Evolutionary conservation across 2,888 invertebrate genomes (phyloP), one percentile per base, ranked within the genome.

Genomic region (Rhogogaster chlorosoma): DNA sequence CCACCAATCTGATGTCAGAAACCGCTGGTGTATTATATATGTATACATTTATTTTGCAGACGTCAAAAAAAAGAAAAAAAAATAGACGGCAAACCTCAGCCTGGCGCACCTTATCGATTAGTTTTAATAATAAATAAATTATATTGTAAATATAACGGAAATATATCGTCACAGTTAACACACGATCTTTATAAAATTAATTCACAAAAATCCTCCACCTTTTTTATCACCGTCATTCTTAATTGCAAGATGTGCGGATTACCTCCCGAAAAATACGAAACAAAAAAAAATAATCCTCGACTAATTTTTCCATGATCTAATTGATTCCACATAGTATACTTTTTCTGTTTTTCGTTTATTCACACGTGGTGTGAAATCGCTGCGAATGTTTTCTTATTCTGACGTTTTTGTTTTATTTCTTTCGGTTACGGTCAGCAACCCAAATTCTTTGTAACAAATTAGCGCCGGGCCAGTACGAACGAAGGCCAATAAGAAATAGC

Each of bases 81-180:
- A 57, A 18, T 26, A 32, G 32, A 70, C 15, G n/a, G 70, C n/a
- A 26, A 36, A 29, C n/a, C 32, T 15, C 36, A 70, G 70, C 70
- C 70, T n/a, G n/a, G 15, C n/a, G 70, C 70, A 36, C 70, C 71
- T 42, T 18, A 22, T 12, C 38, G 22, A 71, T 42, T 71, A 71
- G 38, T 71, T 71, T 38, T 38, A 71, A 71, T 22, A 42, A 38
- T 71, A 42, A 42, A 38, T 71, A 71, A 71, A 71, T 71, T 71
- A 71, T 71, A 71, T 71, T 71, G 71, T 71, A 71, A 38, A 71
- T 71, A 71, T 71, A 71, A 71, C 71, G 71, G 71, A 71, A 71
- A 71, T 71, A 71, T 71, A 71, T 71, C 70, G 70, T 29, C 71
- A 71, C 71, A 71, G 71, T 71, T 71, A 42, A 71, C 42, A 38